phyloP scores from a whole-genome alignment of 2,888 invertebrate genomes.

The Strigamia maritima region DNA sequence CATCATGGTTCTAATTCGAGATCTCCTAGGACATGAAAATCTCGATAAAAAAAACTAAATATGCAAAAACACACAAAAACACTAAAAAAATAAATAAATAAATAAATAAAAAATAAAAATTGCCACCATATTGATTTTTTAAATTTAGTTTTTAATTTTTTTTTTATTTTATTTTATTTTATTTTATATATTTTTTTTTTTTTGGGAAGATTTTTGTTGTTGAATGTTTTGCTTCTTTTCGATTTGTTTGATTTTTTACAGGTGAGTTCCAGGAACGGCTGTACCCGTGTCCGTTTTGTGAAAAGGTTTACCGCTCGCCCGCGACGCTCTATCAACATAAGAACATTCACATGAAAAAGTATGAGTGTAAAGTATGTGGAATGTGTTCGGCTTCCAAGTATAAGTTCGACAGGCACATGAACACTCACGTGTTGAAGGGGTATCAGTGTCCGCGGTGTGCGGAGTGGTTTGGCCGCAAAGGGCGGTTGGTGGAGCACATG shows the following conservation, averaged over 20 bases:
- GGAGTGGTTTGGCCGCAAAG: neutral
- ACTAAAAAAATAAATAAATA: too few species aligned
- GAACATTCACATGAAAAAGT: constrained; percentile 34
- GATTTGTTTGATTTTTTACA: constrained; percentile 1
- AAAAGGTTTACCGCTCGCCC: neutral
- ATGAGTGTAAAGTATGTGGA: neutral
- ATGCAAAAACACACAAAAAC: too few species aligned
- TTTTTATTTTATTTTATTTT: constrained; percentile 5
- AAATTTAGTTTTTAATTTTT: too few species aligned
- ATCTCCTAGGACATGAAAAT: neutral
- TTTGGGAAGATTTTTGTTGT: neutral
- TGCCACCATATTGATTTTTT: neutral
- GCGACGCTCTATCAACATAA: neutral
- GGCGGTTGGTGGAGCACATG: neutral
- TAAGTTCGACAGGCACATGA: neutral
- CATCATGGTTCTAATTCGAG: neutral
- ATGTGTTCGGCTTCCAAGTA: neutral
- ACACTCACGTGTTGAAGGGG: neutral
- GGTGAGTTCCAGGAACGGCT: neutral
- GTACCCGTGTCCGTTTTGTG: constrained; percentile 27
- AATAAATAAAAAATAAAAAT: neutral
- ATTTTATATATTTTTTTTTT: neutral
- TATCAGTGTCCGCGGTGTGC: neutral
- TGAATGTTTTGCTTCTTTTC: neutral
- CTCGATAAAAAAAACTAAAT: neutral